These are phyloP conservation scores for Lepus timidus DNA, from an alignment of 2,113 vertebrate species.

Conservation along the genomic window DNA sequence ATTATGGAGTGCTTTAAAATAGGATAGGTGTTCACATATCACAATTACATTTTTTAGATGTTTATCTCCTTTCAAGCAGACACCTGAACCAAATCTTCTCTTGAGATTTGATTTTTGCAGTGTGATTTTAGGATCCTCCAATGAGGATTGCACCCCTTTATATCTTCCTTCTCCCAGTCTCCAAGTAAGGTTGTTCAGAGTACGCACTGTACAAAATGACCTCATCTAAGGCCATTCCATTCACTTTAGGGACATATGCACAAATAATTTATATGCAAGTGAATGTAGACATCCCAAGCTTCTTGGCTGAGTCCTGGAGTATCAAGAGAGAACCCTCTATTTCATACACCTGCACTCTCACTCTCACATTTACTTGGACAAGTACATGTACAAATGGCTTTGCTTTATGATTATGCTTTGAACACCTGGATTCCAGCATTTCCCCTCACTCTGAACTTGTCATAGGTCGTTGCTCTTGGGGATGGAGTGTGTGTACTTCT, in stretches of 20 bases:
- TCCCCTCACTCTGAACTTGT: not conserved
- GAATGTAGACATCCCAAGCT: not conserved
- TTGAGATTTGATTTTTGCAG: conserved; percentile 23
- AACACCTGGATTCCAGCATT: not conserved
- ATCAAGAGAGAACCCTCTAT: not conserved
- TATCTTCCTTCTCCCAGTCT: not conserved
- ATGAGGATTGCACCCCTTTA: not conserved
- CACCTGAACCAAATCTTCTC: not conserved
- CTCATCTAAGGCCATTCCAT: not conserved
- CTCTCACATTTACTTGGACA: not conserved
- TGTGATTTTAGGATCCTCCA: conserved; percentile 38
- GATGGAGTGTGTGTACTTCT: not conserved
- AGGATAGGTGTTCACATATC: not conserved
- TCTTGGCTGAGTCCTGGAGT: not conserved
- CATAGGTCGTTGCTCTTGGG: not conserved
- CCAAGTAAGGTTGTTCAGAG: conserved; percentile 2
- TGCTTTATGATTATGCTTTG: not conserved
- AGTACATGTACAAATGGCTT: not conserved
- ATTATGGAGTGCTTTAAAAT: conserved; percentile 47
- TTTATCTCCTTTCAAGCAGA: conserved; percentile 37
- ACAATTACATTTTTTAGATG: conserved; percentile 21
- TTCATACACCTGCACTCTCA: not conserved
- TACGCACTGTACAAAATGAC: not conserved
- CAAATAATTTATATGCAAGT: not conserved
- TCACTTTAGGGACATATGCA: not conserved